These are phyloP conservation scores for Microcebus griseorufus DNA, from an alignment of 2,113 vertebrate species.

Conservation along the genomic window DNA sequence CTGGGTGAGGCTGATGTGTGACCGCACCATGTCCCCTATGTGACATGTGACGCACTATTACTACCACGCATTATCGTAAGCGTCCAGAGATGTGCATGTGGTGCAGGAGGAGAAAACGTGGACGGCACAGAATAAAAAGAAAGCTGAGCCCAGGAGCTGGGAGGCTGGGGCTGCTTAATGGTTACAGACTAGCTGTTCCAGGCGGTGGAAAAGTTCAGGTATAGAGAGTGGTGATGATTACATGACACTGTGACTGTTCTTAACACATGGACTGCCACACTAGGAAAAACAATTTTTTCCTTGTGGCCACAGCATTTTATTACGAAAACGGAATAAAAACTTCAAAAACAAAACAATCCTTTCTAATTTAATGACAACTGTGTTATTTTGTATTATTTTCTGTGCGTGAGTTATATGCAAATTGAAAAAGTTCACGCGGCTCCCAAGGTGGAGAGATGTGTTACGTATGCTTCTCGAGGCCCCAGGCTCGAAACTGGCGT, in stretches of 20 bases:
- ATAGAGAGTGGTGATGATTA: neutral
- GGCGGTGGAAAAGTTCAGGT: neutral
- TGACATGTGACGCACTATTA: accelerated
- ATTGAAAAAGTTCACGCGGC: no score
- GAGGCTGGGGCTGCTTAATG: accelerated
- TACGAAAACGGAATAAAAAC: no score
- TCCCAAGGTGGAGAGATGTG: no score
- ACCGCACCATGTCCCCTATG: accelerated
- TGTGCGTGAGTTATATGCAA: no score
- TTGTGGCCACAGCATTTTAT: no score
- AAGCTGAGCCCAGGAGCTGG: neutral
- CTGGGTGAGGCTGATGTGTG: accelerated
- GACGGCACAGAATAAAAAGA: neutral
- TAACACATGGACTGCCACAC: no score
- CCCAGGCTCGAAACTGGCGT: no score
- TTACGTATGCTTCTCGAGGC: no score
- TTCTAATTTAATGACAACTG: no score
- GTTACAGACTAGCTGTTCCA: neutral
- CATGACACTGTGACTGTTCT: neutral
- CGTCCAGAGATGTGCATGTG: neutral
- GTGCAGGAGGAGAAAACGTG: neutral
- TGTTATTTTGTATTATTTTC: no score
- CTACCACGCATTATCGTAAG: accelerated
- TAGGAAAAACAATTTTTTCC: no score
- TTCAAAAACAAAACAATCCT: no score